A percentile compares a stretch with the other conserved stretches of the same genome.
Conservation (phyloP, 2,113 vertebrate genomes). For the Anguilla japonica region DNA sequence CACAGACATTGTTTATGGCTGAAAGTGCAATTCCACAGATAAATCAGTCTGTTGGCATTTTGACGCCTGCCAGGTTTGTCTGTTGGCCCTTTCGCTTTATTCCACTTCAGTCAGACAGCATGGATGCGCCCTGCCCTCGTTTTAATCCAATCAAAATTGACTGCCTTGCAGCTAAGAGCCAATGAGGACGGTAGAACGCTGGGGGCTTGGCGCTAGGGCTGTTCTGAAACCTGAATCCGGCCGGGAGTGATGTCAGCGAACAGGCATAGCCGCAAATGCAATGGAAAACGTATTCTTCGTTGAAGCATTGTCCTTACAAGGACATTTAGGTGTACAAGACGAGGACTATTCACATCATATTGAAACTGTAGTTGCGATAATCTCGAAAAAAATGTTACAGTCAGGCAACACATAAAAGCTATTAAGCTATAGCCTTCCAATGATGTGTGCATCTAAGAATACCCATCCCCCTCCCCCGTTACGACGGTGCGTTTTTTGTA, state of each 20-base stretch:
- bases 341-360: too few species aligned
- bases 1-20: background rate
- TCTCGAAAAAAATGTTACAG: too few species aligned
- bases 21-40: background rate
- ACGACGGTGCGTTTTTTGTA: too few species aligned
- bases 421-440: too few species aligned
- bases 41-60: background rate
- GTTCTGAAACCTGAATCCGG: slow-evolving; percentile 25
- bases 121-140: slow-evolving; percentile 62
- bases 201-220: slow-evolving; percentile 59
- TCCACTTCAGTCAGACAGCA: slow-evolving; percentile 50
- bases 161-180: slow-evolving; percentile 35
- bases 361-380: too few species aligned
- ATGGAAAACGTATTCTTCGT: background rate
- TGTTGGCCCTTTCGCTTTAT: background rate
- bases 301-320: background rate
- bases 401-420: too few species aligned
- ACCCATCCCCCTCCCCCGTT: too few species aligned
- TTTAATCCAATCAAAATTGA: slow-evolving; percentile 58
- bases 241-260: slow-evolving; percentile 47
- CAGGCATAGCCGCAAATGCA: background rate
- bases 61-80: background rate
- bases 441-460: too few species aligned
- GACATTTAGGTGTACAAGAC: background rate
- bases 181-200: slow-evolving; percentile 46